Base-by-base conservation (phyloP, 2,888 invertebrate genomes). In the Troilus luridus region DNA sequence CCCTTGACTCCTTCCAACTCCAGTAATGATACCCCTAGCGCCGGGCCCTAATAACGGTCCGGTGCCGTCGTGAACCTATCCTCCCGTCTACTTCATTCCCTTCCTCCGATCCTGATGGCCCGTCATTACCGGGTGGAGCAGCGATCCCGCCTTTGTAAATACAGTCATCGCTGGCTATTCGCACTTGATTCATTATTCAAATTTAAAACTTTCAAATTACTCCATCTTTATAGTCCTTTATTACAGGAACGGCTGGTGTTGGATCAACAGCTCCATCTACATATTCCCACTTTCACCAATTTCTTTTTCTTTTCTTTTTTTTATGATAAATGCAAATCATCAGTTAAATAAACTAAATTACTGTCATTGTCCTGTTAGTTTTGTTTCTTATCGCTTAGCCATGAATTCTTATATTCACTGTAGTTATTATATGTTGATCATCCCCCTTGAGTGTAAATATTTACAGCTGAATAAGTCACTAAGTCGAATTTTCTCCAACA, bases 101-200 rank as follows among this genome's bases (percentile, higher is more conserved):
- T 54, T 54, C 54, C 77, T 54, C 27, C 72, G 14, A 0, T 24
- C 41, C 54, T 85, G 81, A 85, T 85, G 81, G 81, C 56, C 85
- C 14, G 21, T 56, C 85, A 85, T 85, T 85, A 85, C 56, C 12
- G 56, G 21, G n/a, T n/a, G 56, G 85, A 54, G 56, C 56, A 12
- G 56, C 21, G n/a, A 58, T 58, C 85, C n/a, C n/a, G 56, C 56
- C 85, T 85, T 54, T 54, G 85, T 85, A 85, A 85, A 85, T 85
- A 85, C 85, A 56, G 85, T 85, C 56, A 85, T 85, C 85, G 56
- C n/a, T 11, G 12, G 85, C n/a, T 85, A 85, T 85, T 85, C n/a
- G 85, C 54, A 58, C 85, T 85, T 85, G 85, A 85, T 85, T 85
- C 85, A 85, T 85, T 85, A 54, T 85, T 85, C 56, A 85, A 58